These are phyloP conservation scores for Polypterus bichir DNA, from an alignment of 2,113 vertebrate genomes.

Conservation along the genomic window DNA sequence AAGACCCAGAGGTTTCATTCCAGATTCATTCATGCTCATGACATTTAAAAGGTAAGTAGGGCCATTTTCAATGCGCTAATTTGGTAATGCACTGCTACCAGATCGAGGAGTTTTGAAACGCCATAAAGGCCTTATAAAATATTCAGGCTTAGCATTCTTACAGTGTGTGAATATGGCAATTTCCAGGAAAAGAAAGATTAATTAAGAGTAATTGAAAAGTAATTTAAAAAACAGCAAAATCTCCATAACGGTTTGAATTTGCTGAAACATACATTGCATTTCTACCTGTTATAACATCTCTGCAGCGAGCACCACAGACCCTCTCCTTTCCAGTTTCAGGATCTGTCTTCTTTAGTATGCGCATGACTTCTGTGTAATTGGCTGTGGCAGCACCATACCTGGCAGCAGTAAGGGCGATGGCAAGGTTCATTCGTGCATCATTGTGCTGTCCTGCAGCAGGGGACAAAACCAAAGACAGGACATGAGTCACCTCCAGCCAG, in stretches of 20 bases:
- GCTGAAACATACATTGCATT: not conserved
- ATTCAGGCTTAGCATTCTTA: constrained; percentile 47
- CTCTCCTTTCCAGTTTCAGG: constrained; percentile 41
- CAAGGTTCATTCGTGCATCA: constrained; percentile 84
- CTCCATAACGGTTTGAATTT: not conserved
- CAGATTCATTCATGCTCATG: constrained; percentile 46
- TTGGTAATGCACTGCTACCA: constrained; percentile 47
- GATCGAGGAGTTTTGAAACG: constrained; percentile 44
- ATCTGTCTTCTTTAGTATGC: constrained; percentile 66
- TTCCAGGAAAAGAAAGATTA: constrained; percentile 31
- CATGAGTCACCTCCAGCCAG: constrained; percentile 81
- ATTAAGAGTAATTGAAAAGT: constrained; percentile 12
- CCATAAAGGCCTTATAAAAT: constrained; percentile 54
- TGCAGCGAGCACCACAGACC: constrained; percentile 56
- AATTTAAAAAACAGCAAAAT: not conserved
- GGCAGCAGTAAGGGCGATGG: constrained; percentile 84
- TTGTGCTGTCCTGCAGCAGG: constrained; percentile 86
- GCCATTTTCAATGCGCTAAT: constrained; percentile 55
- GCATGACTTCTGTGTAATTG: constrained; percentile 81
- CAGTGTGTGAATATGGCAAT: constrained; percentile 32
- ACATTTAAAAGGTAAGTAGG: constrained; percentile 64
- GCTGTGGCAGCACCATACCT: constrained; percentile 87
- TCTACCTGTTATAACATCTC: constrained; percentile 70
- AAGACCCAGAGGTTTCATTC: constrained; percentile 35
- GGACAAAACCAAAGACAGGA: constrained; percentile 59